Evolutionary conservation across 2,888 invertebrate genomes (phyloP).

Genomic region (Muscina levida): DNA sequence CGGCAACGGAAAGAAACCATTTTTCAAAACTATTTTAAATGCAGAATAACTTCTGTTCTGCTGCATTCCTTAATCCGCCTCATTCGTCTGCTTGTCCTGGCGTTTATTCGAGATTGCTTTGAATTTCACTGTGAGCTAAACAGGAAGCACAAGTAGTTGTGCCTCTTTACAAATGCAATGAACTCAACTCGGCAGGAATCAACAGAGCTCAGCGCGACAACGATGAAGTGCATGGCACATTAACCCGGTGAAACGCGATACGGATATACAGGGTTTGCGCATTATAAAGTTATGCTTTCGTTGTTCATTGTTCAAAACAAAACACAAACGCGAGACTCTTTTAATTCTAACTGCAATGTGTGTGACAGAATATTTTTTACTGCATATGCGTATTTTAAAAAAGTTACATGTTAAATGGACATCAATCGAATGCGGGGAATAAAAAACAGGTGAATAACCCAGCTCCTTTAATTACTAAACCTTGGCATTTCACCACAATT

Average conservation of each 20-base stretch:
- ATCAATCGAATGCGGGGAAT: too few species aligned
- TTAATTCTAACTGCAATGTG: too few species aligned
- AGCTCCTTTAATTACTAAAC: too few species aligned
- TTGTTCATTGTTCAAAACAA: too few species aligned
- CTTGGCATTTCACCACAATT: too few species aligned
- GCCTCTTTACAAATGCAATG: constrained; percentile 40
- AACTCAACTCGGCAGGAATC: neutral
- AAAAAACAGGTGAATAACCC: too few species aligned
- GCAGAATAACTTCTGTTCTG: constrained; percentile 33
- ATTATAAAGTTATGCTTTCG: neutral
- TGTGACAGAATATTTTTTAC: too few species aligned
- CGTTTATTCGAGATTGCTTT: constrained; percentile 21
- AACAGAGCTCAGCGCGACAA: neutral
- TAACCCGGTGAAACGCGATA: neutral
- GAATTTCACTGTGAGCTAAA: neutral
- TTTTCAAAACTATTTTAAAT: constrained; percentile 52
- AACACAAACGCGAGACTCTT: too few species aligned
- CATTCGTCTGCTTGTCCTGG: constrained; percentile 25
- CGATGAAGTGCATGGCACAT: neutral
- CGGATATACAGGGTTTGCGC: neutral
- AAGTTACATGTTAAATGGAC: too few species aligned
- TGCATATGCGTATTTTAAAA: too few species aligned
- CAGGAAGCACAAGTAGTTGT: constrained; percentile 45
- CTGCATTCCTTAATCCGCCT: constrained; percentile 36
- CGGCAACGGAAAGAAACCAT: constrained; percentile 53